Evolutionary conservation across 2,888 invertebrate species (phyloP), one percentile per base, ranked within the genome.

Genomic region (Philaethria dido): DNA sequence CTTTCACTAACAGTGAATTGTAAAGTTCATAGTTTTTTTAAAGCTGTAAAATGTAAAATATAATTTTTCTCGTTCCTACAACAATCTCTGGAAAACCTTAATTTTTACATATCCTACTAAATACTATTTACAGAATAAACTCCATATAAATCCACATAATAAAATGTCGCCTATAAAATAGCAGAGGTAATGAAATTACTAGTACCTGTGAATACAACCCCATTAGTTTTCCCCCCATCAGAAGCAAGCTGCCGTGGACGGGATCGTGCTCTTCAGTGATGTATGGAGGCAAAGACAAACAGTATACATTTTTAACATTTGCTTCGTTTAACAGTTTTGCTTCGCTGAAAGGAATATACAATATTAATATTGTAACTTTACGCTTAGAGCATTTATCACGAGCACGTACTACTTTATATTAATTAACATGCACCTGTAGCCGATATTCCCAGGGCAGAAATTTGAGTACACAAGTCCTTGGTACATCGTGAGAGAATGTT

Each of bases 131-230:
- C n/a, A n/a, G n/a, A n/a, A n/a, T n/a, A n/a, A n/a, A n/a, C n/a
- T n/a, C n/a, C n/a, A n/a, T n/a, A n/a, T n/a, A 50, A 25, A 50
- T 9, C n/a, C 22, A 14, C 48, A 22, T 29, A 50, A n/a, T 25
- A n/a, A 25, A 50, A 50, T 25, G 9, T 25, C 8, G 3, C n/a
- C 50, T 50, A 50, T 29, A 52, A 52, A 29, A 9, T 52, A 16
- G 0, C 11, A 33, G 11, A 29, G 9, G 0, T 0, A 25, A 16
- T 16, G 11, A 52, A 52, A 29, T 8, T n/a, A 57, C n/a, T 42
- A 3, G n/a, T 33, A 88, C 91, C 88, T 90, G 85, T 70, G 89
- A 80, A 73, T 87, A 89, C 11, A 90, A 69, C 5, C 85, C 89
- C 66, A 88, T 81, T 48, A 91, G 77, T 76, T 90, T 88, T 9